Evolutionary conservation across 30 jellyfish, hydroid and myxozoan species (phyloP), one percentile per base, ranked within the genome.

Genomic region (Chrysaora quinquecirrha): DNA sequence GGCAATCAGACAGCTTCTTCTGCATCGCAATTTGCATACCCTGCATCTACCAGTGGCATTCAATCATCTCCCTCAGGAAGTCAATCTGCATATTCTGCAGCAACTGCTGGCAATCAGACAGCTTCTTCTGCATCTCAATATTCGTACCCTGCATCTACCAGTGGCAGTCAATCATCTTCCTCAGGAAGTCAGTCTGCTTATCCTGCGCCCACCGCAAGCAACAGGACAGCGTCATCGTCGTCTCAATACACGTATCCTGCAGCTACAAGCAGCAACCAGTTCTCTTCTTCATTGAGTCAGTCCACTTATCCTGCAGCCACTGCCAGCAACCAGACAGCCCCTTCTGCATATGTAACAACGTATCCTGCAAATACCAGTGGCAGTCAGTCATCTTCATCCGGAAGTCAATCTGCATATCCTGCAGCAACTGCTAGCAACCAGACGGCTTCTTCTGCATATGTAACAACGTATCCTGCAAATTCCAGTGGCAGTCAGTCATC

Each of bases 81-180:
- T 20, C 25, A 12, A 3, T 52, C 24, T 3, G 68, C 27, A 52
- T 10, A 52, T 52, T 16, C 68, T 19, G 25, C 27, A 3, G 27
- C 68, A 3, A 25, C 68, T 52, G 29, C 29, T 2, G 19, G 68
- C 29, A 52, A 30, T 58, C 78, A 66, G 58, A 14, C 78, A 10
- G 11, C 87, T 34, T 34, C 38, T 23, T 14, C 56, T 25, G 75
- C 33, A 29, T 46, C 1, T 34, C 71, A 22, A 0, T 10, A 76
- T 11, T 16, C 50, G 34, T 20, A 20, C 34, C 52, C 75, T 9
- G 14, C 64, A 19, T 21, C 20, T 18, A 34, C 76, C 1, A 3
- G 10, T 31, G 30, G 20, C 71, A 54, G 38, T 46, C 22, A 24
- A 7, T 1, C 38, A 4, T 14, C 62, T 28, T 67, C 80, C 1